phyloP scores from a whole-genome alignment of 2,113 vertebrate species.

The Isichthys henryi region DNA sequence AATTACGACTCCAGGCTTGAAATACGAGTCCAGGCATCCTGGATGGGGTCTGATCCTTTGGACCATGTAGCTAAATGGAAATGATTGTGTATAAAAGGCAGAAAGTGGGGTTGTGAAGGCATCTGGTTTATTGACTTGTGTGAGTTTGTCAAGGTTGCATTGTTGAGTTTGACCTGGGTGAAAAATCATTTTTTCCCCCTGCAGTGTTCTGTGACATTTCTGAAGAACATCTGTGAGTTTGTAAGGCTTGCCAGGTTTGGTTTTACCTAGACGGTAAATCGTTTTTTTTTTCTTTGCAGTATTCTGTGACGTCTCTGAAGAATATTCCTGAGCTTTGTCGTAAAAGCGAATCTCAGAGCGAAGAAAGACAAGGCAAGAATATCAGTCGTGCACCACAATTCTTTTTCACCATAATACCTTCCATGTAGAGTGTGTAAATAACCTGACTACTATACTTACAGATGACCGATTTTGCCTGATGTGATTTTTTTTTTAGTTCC shows the following conservation, averaged over 20 bases:
- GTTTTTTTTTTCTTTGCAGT: slow-evolving; percentile 54
- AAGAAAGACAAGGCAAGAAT: slow-evolving; percentile 79
- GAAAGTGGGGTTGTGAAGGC: background rate
- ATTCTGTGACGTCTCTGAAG: slow-evolving; percentile 86
- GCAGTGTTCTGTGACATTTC: slow-evolving; percentile 84
- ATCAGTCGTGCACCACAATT: background rate
- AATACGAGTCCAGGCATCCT: background rate
- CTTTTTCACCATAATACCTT: background rate
- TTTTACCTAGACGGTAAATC: background rate
- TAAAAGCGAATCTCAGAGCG: slow-evolving; percentile 76
- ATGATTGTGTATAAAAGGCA: background rate
- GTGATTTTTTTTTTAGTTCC: slow-evolving; percentile 61
- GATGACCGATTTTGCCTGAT: background rate
- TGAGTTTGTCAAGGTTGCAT: background rate
- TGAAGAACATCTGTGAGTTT: slow-evolving; percentile 90
- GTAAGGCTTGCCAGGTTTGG: background rate
- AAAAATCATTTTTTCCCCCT: slow-evolving; percentile 6
- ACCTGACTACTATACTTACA: background rate
- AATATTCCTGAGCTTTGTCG: slow-evolving; percentile 89
- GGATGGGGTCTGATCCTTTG: background rate
- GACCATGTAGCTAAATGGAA: background rate
- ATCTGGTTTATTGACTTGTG: background rate
- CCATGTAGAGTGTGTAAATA: background rate
- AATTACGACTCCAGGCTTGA: background rate
- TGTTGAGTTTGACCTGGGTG: background rate